phyloP scores from a whole-genome alignment of 2,888 invertebrate species.

The Ptychoptera albimana region DNA sequence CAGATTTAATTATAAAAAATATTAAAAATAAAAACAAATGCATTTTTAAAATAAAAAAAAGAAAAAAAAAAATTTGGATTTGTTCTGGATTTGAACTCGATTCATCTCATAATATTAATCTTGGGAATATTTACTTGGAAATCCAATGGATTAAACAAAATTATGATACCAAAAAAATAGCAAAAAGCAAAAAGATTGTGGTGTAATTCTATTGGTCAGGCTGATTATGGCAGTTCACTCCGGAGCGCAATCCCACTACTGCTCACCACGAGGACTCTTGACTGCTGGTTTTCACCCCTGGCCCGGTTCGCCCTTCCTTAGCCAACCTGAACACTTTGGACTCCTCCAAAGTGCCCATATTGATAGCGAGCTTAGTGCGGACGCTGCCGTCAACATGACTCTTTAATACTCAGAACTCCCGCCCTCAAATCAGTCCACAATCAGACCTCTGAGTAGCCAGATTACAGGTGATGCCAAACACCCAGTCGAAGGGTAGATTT shows the following conservation, averaged over 20 bases:
- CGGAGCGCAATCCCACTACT: constrained; percentile 98
- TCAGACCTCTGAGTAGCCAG: constrained; percentile 90
- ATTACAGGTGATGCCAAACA: constrained; percentile 97
- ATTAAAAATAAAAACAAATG: no score
- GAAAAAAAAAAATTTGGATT: no score
- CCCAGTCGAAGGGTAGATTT: constrained; percentile 42
- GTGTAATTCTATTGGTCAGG: constrained; percentile 68
- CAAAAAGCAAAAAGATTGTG: constrained; percentile 44
- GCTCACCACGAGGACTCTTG: constrained; percentile 97
- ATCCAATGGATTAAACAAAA: no score
- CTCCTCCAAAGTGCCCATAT: constrained; percentile 86
- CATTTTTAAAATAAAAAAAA: no score
- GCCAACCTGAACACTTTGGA: constrained; percentile 71
- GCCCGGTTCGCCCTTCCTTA: constrained; percentile 97
- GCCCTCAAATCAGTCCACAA: constrained; percentile 84
- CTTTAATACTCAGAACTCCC: constrained; percentile 48
- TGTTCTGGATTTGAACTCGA: no score
- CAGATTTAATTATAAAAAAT: no score
- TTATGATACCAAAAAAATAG: background rate
- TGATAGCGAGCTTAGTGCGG: constrained; percentile 94
- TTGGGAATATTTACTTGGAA: no score
- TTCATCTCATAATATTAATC: no score
- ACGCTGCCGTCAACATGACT: constrained; percentile 78
- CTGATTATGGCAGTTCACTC: constrained; percentile 82
- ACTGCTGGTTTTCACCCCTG: constrained; percentile 99